Percentiles rank a stretch among this genome's conserved stretches.
Evolutionary conservation across 1,140 invertebrate species (phyloP).

Genomic region (Drosophila fuyamai): DNA sequence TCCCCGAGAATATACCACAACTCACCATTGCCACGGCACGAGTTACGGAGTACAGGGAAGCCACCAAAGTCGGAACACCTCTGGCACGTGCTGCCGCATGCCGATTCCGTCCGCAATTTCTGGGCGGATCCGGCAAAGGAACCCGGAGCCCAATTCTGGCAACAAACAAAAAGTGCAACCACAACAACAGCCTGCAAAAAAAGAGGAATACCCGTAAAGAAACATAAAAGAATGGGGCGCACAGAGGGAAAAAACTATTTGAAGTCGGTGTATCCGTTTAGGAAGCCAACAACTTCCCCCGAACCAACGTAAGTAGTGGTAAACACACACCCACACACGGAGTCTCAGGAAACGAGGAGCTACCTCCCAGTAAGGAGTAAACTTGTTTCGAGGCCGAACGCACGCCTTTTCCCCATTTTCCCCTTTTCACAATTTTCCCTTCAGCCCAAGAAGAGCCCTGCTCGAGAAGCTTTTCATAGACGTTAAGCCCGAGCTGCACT

Average conservation of each 20-base stretch:
- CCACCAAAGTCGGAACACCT: constrained; percentile 23
- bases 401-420: constrained; percentile 37
- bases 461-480: constrained; percentile 70
- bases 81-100: constrained; percentile 57
- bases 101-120: constrained; percentile 18
- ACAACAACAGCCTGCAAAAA: constrained; percentile 46
- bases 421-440: not conserved
- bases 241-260: constrained; percentile 67
- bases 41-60: constrained; percentile 10
- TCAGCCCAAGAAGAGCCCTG: constrained; percentile 48
- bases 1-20: constrained; percentile 47
- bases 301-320: constrained; percentile 61
- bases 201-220: constrained; percentile 48
- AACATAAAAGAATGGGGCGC: constrained; percentile 58
- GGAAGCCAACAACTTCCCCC: constrained; percentile 78
- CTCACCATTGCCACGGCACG: constrained; percentile 41
- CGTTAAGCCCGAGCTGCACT: constrained; percentile 47
- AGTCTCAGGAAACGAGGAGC: constrained; percentile 47
- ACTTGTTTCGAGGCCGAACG: constrained; percentile 21
- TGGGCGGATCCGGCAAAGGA: constrained; percentile 19
- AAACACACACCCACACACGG: constrained; percentile 24
- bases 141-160: constrained; percentile 10
- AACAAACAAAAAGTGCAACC: constrained; percentile 41
- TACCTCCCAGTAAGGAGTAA: constrained; percentile 7
- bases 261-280: constrained; percentile 81